These are phyloP conservation scores for Papilio xuthus DNA, from an alignment of 1,140 invertebrate species.

Conservation along the genomic window DNA sequence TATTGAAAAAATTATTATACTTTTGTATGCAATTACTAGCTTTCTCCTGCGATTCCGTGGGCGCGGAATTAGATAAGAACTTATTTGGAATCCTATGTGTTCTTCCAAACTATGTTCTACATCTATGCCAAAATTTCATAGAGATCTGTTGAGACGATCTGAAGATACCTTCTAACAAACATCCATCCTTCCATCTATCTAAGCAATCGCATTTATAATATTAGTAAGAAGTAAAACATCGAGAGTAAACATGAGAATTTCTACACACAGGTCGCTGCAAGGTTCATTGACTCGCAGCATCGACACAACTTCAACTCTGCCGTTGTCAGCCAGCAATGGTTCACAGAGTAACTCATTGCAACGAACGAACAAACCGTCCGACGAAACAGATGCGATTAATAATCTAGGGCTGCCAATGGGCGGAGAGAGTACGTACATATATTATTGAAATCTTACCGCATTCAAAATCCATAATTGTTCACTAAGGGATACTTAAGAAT, in stretches of 20 bases:
- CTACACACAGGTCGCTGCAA: conserved; percentile 63
- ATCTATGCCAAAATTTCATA: too few relatives aligned
- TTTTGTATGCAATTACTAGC: too few relatives aligned
- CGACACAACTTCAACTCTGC: conserved; percentile 77
- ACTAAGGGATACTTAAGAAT: too few relatives aligned
- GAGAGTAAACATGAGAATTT: not conserved
- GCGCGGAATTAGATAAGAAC: too few relatives aligned
- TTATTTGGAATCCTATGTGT: too few relatives aligned
- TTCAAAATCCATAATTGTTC: too few relatives aligned
- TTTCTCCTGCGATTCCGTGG: too few relatives aligned
- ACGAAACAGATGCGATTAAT: conserved; percentile 73
- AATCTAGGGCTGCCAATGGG: conserved; percentile 68
- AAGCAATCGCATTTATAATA: conserved; percentile 33
- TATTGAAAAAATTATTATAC: not conserved
- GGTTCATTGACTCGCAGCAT: conserved; percentile 77
- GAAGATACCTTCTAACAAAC: too few relatives aligned
- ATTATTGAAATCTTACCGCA: not conserved
- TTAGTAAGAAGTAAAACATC: too few relatives aligned
- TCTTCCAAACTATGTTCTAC: too few relatives aligned
- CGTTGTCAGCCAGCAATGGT: conserved; percentile 71
- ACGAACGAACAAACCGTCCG: conserved; percentile 76
- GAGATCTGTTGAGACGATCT: too few relatives aligned
- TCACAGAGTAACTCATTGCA: conserved; percentile 83
- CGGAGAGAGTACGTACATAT: conserved; percentile 58
- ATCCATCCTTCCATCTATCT: too few relatives aligned